Conservation (phyloP, 2,888 invertebrate species). For the Asteroscopus sphinx region DNA sequence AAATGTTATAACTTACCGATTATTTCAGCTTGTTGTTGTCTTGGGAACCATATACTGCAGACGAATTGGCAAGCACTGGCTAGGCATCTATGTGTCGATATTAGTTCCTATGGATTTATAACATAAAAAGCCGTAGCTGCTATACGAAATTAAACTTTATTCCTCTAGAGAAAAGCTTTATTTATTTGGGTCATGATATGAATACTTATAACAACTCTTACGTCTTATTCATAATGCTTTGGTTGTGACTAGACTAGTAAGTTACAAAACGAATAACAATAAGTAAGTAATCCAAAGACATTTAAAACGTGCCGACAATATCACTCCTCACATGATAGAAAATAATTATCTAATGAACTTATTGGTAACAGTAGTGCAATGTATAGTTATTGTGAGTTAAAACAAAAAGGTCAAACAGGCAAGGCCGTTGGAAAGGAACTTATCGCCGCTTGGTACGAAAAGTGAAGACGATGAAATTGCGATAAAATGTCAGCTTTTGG, state of each 20-base stretch:
- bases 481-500: slow-evolving; percentile 77
- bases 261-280: slow-evolving; percentile 37
- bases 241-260: slow-evolving; percentile 47
- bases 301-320: slow-evolving; percentile 25
- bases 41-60: slow-evolving; percentile 57
- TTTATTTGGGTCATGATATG: slow-evolving; percentile 45
- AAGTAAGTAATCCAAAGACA: slow-evolving; percentile 20
- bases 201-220: slow-evolving; percentile 36
- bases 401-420: slow-evolving; percentile 84
- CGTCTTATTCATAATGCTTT: slow-evolving; percentile 50
- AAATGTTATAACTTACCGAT: slow-evolving; percentile 48
- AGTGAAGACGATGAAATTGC: slow-evolving; percentile 76
- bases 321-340: slow-evolving; percentile 17
- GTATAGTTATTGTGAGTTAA: slow-evolving; percentile 60
- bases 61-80: slow-evolving; percentile 58
- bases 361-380: slow-evolving; percentile 42
- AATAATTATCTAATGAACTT: slow-evolving; percentile 53
- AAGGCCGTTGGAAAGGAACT: slow-evolving; percentile 84
- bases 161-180: slow-evolving; percentile 39
- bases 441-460: slow-evolving; percentile 83
- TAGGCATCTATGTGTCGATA: slow-evolving; percentile 60
- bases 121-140: slow-evolving; percentile 40
- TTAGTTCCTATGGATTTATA: slow-evolving; percentile 62
- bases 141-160: slow-evolving; percentile 48
- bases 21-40: slow-evolving; percentile 53